phyloP scores from a whole-genome alignment of 2,888 invertebrate genomes.

The Nemotelus pantherinus region DNA sequence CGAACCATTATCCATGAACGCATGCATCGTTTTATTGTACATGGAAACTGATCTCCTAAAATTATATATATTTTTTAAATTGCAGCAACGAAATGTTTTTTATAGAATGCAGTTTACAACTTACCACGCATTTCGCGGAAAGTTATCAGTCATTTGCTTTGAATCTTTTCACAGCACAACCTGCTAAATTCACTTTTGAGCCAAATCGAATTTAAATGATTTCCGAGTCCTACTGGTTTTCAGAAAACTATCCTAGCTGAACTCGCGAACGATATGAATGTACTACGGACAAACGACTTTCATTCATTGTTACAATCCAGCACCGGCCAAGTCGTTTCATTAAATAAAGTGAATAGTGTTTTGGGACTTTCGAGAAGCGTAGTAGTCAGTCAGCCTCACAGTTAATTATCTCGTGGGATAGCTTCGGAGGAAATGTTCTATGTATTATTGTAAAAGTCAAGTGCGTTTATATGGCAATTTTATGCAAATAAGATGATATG shows the following conservation, averaged over 20 bases:
- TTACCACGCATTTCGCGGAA: slow-evolving; percentile 33
- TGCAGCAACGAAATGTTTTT: too few species aligned
- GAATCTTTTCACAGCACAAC: not conserved
- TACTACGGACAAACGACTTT: not conserved
- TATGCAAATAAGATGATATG: slow-evolving; percentile 6
- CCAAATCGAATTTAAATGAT: too few species aligned
- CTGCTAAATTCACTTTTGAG: not conserved
- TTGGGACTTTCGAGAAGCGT: slow-evolving; percentile 4
- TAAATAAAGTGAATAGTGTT: slow-evolving; percentile 24
- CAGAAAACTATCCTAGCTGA: too few species aligned
- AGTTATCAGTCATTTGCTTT: not conserved
- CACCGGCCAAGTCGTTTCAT: slow-evolving; percentile 11
- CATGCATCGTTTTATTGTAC: slow-evolving; percentile 54
- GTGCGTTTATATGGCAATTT: slow-evolving; percentile 19
- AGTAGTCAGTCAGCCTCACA: not conserved
- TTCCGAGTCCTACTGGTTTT: too few species aligned
- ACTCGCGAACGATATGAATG: too few species aligned
- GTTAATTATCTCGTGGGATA: slow-evolving; percentile 18
- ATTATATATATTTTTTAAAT: not conserved
- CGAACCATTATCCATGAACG: slow-evolving; percentile 59
- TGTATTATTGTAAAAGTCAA: not conserved
- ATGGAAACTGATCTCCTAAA: slow-evolving; percentile 35
- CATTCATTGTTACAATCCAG: not conserved
- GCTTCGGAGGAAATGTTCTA: not conserved
- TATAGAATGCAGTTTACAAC: not conserved